phyloP scores from a whole-genome alignment of 37 sponge, comb jelly and placozoan species.

The Haliclona indistincta region DNA sequence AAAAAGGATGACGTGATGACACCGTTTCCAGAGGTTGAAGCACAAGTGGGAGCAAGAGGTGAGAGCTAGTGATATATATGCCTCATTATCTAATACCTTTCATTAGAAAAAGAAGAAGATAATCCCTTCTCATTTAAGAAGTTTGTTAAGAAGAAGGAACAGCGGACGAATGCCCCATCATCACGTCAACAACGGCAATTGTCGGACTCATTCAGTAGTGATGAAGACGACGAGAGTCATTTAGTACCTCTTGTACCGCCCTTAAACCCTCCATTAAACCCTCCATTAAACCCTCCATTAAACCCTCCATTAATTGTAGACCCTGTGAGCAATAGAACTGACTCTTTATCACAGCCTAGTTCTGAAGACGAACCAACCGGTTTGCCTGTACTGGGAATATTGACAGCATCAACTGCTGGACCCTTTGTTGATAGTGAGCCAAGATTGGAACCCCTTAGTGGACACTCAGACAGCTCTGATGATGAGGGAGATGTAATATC shows the following conservation, averaged over 20 bases:
- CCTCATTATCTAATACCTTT: not conserved
- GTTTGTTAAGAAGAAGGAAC: constrained; percentile 56
- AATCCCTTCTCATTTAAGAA: constrained; percentile 80
- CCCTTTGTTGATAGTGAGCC: no score
- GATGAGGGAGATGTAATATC: not conserved
- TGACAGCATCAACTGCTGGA: no score
- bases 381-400: no score
- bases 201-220: not conserved
- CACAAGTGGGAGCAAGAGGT: not conserved
- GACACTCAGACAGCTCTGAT: not conserved
- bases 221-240: not conserved
- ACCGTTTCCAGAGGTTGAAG: no score
- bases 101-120: constrained; percentile 8
- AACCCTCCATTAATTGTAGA: not conserved
- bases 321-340: no score
- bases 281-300: not conserved
- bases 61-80: not conserved
- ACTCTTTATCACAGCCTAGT: no score
- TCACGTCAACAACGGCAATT: no score
- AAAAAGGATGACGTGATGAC: not conserved
- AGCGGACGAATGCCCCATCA: no score
- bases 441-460: no score
- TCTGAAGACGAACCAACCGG: no score
- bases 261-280: not conserved
- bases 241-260: not conserved